Base-by-base conservation (phyloP, 37 sponge, comb jelly and placozoan genomes). In the Diacarnus erythraeanus region DNA sequence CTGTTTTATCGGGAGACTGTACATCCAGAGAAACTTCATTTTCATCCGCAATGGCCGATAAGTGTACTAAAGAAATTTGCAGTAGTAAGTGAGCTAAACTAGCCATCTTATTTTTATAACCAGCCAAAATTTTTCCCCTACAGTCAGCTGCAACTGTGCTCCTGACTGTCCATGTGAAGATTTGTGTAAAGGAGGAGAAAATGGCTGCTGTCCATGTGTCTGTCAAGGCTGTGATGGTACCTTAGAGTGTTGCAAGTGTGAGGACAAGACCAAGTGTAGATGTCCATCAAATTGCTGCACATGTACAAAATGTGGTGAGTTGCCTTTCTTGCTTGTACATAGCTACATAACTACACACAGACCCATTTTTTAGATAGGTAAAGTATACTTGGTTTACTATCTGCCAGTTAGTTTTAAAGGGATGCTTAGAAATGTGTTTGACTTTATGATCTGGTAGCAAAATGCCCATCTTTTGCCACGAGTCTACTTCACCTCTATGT, bases 191-290 rank as follows among this genome's bases (percentile, higher is more conserved):
- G 57, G 80, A 25, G 66, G 51, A 3, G 17, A 6, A 12, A 30
- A 27, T 69, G 41, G 64, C 3, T 69, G 71, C 71, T 79, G 71
- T 59, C 38, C 60, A 38, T 79, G 80, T 47, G 58, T 69, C 39
- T 79, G 80, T 27, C 33, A 57, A 34, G 80, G 71, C 0, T 79
- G 80, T 39, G 80, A 68, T 35, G 69, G 80, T 8, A 25, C 80
- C 40, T 3, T 6, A 6, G 30, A 63, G 38, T 34, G 18, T 30
- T 74, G 74, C 74, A 59, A 59, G 71, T 79, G 80, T 69, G 36
- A 20, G 0, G 38, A 25, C 41, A 30, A 33, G 10, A 15, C 38
- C 69, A 51, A 51, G 57, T 79, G 80, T 58, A 68, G 51, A 57
- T 78, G 78, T 65, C 42, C 78, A 47, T 15, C 10, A 6, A 47